Base-by-base conservation (phyloP, 2,113 vertebrate genomes). In the Anhinga anhinga region DNA sequence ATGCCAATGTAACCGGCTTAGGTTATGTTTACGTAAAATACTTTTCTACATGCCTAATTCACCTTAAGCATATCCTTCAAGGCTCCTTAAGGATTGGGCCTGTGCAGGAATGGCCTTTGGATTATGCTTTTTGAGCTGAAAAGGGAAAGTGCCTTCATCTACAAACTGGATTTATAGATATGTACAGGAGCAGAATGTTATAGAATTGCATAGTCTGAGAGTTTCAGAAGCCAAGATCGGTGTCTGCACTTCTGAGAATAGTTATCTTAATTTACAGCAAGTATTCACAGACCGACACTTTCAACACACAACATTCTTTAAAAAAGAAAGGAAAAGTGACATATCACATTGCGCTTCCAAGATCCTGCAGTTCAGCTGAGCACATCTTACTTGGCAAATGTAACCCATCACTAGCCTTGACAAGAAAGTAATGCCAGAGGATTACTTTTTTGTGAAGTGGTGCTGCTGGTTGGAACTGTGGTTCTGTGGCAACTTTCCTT, bases 251-350 rank as follows among this genome's bases (percentile, higher is more conserved):
- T 90, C 56, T 73, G 36, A 90, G 77, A 80, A 89, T 1, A 85
- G 85, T 73, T 76, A 63, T 63, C 73, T 91, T 96, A 91, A 94
- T 94, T 96, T 93, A 86, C 74, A 86, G 63, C 63, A n/a, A 88
- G 47, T 70, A 72, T 71, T 45, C 80, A 69, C 58, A 62, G 40
- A 89, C 40, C 0, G 2, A 67, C 53, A 30, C 71, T 88, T 82
- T n/a, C 66, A 92, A 72, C 25, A 40, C 0, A 4, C 27, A 79
- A 32, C 32, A 67, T 62, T 74, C 73, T 72, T 93, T 40, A 18
- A 11, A 30, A 71, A 49, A 76, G 36, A 56, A 72, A 45, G 76
- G 27, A 63, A n/a, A 76, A 82, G 53, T 80, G 77, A 56, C 66
- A 36, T 36, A 66, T 81, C 1, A 2, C 40, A 13, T 16, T 13